A percentile compares a stretch with the other conserved stretches of the same genome.
Evolutionary conservation across 2,113 vertebrate species (phyloP).

Genomic region (Rhinolophus sinicus): DNA sequence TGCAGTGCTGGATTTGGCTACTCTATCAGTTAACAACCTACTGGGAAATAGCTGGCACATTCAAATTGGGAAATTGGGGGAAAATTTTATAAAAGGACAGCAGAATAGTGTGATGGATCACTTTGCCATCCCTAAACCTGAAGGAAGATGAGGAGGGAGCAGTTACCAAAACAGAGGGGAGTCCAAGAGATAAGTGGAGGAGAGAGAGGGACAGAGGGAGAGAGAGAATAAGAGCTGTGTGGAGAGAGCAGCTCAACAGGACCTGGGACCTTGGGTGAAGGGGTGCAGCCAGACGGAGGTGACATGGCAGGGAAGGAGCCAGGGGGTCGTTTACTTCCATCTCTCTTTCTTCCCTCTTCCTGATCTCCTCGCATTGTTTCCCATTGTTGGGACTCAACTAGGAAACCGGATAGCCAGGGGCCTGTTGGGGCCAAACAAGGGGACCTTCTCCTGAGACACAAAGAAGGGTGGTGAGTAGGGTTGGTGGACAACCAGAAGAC

Average conservation of each 20-base stretch:
- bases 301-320: not conserved
- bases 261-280: not conserved
- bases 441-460: not conserved
- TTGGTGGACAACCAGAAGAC: not conserved
- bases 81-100: not conserved
- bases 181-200: too few species aligned
- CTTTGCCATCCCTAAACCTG: not conserved
- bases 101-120: not conserved
- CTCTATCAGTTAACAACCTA: not conserved
- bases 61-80: not conserved
- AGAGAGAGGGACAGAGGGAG: too few species aligned
- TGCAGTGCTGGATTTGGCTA: not conserved
- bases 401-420: not conserved
- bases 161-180: not conserved
- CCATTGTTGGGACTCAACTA: not conserved
- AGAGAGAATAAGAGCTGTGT: not conserved
- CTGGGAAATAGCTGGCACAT: too few species aligned
- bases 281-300: too few species aligned
- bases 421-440: not conserved
- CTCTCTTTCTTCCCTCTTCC: not conserved
- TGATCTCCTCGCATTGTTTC: not conserved
- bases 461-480: not conserved
- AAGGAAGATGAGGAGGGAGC: not conserved
- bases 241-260: not conserved
- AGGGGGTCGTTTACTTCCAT: not conserved